Evolutionary conservation across 1,140 invertebrate species (phyloP).

Genomic region (Cotesia chilonis): DNA sequence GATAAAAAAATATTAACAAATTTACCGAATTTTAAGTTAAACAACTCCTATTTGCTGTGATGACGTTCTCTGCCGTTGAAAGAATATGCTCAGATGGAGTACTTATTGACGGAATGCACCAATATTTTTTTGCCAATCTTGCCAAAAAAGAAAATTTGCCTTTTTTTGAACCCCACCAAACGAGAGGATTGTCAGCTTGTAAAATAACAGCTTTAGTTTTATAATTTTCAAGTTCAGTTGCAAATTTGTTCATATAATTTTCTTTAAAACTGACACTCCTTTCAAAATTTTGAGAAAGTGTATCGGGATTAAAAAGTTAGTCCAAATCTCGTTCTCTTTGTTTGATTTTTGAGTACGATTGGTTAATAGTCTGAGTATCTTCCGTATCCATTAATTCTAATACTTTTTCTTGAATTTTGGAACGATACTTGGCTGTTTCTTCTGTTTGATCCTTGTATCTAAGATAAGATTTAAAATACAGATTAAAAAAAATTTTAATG

Average conservation of each 20-base stretch:
- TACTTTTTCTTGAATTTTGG: background rate
- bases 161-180: no score
- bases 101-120: slow-evolving; percentile 11
- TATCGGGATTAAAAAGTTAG: slow-evolving; percentile 8
- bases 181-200: slow-evolving; percentile 7
- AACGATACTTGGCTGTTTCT: background rate
- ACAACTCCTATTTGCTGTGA: no score
- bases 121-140: slow-evolving; percentile 12
- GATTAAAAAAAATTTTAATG: background rate
- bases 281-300: slow-evolving; percentile 8
- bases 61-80: no score
- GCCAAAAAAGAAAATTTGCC: background rate
- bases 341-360: slow-evolving; percentile 1
- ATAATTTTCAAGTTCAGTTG: slow-evolving; percentile 3
- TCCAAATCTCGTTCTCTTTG: slow-evolving; percentile 6
- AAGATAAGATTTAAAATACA: background rate
- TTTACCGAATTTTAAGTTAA: no score
- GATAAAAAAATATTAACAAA: no score
- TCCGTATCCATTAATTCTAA: background rate
- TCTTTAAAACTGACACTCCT: background rate
- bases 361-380: background rate
- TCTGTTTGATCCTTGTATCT: slow-evolving; percentile 1
- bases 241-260: background rate
- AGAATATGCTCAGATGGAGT: no score
- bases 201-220: background rate